These are phyloP conservation scores for Fregata magnificens DNA, from an alignment of 2,113 vertebrate genomes.

Conservation along the genomic window DNA sequence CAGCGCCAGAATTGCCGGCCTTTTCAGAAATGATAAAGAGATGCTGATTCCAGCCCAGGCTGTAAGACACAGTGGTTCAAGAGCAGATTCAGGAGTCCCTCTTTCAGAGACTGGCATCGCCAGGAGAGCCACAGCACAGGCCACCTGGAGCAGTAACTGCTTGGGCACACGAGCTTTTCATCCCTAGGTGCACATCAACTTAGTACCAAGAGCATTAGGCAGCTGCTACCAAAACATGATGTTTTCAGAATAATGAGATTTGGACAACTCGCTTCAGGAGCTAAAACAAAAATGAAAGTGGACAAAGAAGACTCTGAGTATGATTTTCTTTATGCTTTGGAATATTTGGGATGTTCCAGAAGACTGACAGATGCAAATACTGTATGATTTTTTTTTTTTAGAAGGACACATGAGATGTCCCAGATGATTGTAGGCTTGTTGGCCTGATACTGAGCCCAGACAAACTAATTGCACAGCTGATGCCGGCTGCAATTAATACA, in stretches of 20 bases:
- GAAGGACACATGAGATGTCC: background rate
- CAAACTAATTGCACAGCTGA: background rate
- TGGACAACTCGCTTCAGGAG: background rate
- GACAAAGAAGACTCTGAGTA: background rate
- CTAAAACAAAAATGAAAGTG: background rate
- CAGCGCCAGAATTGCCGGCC: background rate
- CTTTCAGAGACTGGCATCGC: background rate
- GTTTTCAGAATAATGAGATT: background rate
- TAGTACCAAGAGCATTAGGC: background rate
- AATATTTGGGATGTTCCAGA: background rate
- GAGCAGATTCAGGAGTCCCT: background rate
- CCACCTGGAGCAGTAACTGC: rapidly evolving
- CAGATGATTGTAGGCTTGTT: rapidly evolving
- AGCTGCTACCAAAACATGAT: background rate
- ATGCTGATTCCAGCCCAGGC: background rate
- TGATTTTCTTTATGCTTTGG: background rate
- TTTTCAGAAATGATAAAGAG: background rate
- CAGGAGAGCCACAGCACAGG: background rate
- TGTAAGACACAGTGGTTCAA: background rate
- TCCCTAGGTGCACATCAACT: background rate
- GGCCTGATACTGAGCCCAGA: background rate
- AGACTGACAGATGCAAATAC: background rate
- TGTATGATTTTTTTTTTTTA: background rate
- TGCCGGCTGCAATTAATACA: background rate
- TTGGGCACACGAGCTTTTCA: background rate